Conservation (phyloP, 2,797 vertebrate genomes). For the Rhinophrynus dorsalis region DNA sequence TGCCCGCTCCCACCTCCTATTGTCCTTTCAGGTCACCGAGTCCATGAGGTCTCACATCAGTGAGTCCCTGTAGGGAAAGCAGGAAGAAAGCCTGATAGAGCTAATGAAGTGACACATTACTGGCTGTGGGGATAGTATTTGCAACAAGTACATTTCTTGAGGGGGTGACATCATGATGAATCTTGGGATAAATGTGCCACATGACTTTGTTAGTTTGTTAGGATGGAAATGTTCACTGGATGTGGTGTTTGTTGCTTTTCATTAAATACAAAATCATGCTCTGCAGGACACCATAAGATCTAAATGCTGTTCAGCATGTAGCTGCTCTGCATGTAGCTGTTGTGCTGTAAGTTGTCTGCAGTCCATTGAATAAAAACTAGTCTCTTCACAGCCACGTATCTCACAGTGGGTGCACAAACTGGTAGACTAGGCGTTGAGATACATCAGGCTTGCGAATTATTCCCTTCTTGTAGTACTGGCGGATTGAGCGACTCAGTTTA, state of each 20-base stretch:
- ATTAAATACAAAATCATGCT: not conserved
- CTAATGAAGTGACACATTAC: not conserved
- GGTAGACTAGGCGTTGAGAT: conserved; percentile 97
- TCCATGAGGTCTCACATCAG: conserved; percentile 42
- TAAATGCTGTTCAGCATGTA: not conserved
- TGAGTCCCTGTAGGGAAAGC: conserved; percentile 23
- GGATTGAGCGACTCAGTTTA: conserved; percentile 98
- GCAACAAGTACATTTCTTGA: not conserved
- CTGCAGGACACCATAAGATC: not conserved
- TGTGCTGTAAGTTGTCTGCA: not conserved
- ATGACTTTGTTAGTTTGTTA: not conserved
- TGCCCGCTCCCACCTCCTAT: conserved; percentile 39
- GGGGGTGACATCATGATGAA: not conserved
- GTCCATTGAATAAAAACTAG: no score
- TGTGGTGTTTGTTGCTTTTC: not conserved
- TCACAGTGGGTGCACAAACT: conserved; percentile 95
- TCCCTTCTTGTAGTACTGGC: conserved; percentile 98
- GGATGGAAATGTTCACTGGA: not conserved
- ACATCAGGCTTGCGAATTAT: conserved; percentile 96
- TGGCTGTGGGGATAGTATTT: not conserved
- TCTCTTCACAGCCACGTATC: not conserved
- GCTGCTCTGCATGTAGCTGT: not conserved
- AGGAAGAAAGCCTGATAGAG: conserved; percentile 1
- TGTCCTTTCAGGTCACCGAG: conserved; percentile 39
- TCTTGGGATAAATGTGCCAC: not conserved